Percentiles rank a stretch among this genome's conserved stretches.
Conservation (phyloP, 2,797 vertebrate genomes). For the Melanotaenia trifasciata region DNA sequence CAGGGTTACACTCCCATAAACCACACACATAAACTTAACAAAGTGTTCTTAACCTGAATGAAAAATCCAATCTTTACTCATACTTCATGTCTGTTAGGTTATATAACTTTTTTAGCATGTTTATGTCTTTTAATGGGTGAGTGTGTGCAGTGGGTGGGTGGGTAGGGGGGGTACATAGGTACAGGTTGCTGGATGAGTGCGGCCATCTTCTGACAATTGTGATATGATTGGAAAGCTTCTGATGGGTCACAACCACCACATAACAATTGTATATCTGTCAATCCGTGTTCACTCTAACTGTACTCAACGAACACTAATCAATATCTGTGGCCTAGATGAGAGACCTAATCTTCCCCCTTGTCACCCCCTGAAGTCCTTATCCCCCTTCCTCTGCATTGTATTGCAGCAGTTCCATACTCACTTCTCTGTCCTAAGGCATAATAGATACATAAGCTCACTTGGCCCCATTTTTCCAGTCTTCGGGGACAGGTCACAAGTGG, state of each 20-base stretch:
- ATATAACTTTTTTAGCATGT: neutral
- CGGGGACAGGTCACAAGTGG: constrained; percentile 65
- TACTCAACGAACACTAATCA: constrained; percentile 83
- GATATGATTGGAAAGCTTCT: constrained; percentile 64
- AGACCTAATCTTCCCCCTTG: constrained; percentile 71
- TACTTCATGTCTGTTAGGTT: neutral
- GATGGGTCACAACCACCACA: constrained; percentile 48
- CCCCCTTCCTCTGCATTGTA: constrained; percentile 67
- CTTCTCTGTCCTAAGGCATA: constrained; percentile 72
- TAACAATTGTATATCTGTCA: constrained; percentile 81
- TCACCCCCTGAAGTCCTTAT: constrained; percentile 49
- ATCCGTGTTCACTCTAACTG: constrained; percentile 77
- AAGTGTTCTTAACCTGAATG: constrained; percentile 30
- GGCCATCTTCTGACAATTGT: constrained; percentile 60
- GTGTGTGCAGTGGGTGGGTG: neutral
- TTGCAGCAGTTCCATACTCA: constrained; percentile 63
- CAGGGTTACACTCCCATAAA: constrained; percentile 75
- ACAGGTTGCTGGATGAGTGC: constrained; percentile 54
- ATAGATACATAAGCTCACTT: constrained; percentile 60
- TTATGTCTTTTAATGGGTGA: neutral
- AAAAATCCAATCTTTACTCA: constrained; percentile 22
- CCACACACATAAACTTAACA: constrained; percentile 48
- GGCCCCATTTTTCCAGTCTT: constrained; percentile 63
- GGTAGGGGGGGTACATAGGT: neutral
- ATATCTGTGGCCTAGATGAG: constrained; percentile 87